Percentiles rank a stretch among this genome's conserved stretches.
Conservation (phyloP, 1,140 invertebrate genomes). For the Zaprionus ornatus region DNA sequence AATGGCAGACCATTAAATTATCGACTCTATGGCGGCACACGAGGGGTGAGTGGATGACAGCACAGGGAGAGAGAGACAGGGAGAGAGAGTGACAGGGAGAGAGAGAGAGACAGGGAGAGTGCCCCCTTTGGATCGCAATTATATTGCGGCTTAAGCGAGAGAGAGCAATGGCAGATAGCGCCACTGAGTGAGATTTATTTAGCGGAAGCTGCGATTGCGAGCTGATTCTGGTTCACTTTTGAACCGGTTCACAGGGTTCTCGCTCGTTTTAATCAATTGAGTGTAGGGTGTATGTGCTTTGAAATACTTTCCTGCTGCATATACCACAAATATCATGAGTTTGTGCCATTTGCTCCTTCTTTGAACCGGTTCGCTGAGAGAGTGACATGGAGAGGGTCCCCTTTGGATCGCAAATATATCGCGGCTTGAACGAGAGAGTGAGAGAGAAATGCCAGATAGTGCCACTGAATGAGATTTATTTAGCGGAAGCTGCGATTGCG, state of each 20-base stretch:
- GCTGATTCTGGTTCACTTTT: background rate
- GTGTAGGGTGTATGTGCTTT: no score
- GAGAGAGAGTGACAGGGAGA: background rate
- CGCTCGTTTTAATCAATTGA: no score
- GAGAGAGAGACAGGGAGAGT: background rate
- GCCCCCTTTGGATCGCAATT: background rate
- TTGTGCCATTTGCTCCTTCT: no score
- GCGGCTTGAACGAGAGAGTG: background rate
- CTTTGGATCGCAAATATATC: background rate
- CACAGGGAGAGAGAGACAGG: no score
- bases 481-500: background rate
- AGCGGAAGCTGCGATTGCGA: background rate
- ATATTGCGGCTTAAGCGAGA: background rate
- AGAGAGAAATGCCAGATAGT: background rate
- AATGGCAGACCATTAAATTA: conserved; percentile 81
- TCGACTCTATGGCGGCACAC: conserved; percentile 40
- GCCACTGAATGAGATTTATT: background rate
- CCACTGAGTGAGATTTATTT: background rate
- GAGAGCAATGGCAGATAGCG: background rate
- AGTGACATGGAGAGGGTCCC: no score
- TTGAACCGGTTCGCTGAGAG: background rate
- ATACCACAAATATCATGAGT: no score
- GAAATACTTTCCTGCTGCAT: no score
- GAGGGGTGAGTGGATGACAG: background rate
- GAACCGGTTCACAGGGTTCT: background rate